Evolutionary conservation across 2,113 vertebrate species (phyloP).

Genomic region (Brachypodius melanocephalos): DNA sequence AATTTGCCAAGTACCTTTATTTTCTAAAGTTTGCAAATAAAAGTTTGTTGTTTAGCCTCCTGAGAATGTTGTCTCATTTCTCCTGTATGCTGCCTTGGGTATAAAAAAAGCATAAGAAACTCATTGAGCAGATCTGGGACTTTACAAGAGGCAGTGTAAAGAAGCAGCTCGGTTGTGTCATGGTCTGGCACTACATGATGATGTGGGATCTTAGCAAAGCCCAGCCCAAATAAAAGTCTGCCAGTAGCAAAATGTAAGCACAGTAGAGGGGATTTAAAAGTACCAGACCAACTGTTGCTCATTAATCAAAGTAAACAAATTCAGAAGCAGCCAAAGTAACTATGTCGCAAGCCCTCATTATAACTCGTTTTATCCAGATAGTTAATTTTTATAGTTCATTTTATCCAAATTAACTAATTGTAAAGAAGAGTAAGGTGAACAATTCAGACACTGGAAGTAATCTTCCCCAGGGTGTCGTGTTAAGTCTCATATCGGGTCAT

Average conservation of each 20-base stretch:
- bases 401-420: background rate
- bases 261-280: background rate
- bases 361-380: background rate
- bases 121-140: accelerated
- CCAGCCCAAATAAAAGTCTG: background rate
- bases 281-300: background rate
- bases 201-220: background rate
- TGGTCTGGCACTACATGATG: background rate
- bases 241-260: background rate
- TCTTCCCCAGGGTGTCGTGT: background rate
- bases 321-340: background rate
- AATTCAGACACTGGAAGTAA: background rate
- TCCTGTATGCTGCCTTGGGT: background rate
- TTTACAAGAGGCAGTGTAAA: background rate
- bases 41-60: background rate
- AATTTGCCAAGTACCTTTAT: background rate
- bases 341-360: background rate
- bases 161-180: background rate
- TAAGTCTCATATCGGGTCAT: background rate
- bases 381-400: background rate
- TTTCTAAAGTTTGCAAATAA: background rate
- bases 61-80: background rate
- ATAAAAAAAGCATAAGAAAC: background rate
- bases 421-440: background rate
- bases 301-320: background rate